Conservation (phyloP, 2,888 invertebrate genomes). For the Drosophila helvetica region DNA sequence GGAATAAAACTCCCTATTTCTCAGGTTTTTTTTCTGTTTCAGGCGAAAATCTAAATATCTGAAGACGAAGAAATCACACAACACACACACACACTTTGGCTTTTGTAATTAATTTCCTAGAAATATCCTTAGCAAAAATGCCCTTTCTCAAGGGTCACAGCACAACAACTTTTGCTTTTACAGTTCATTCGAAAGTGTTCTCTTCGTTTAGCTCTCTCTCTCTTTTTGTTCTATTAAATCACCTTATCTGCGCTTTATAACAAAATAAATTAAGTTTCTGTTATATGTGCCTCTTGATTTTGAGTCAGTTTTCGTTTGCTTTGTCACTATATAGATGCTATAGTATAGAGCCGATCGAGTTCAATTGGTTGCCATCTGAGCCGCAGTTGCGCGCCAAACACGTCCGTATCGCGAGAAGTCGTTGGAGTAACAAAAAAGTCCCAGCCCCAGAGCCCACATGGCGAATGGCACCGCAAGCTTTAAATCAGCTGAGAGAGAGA, state of each 20-base stretch:
- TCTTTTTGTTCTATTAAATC: slow-evolving; percentile 23
- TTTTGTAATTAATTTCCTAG: slow-evolving; percentile 1
- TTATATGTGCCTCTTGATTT: slow-evolving; percentile 22
- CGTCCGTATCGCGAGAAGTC: slow-evolving; percentile 80
- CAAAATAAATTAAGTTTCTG: slow-evolving; percentile 37
- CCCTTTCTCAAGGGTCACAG: slow-evolving; percentile 31
- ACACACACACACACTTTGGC: background rate
- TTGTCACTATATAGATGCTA: slow-evolving; percentile 57
- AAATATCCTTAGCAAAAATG: slow-evolving; percentile 18
- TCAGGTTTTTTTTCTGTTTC: too few relatives aligned
- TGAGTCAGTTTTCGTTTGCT: slow-evolving; percentile 29
- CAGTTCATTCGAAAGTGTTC: slow-evolving; percentile 12
- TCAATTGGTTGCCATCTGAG: slow-evolving; percentile 63
- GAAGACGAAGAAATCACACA: background rate
- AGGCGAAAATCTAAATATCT: too few relatives aligned
- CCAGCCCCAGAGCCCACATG: slow-evolving; percentile 44
- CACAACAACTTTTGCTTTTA: slow-evolving; percentile 58
- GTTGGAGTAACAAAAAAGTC: slow-evolving; percentile 75
- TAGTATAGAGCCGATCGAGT: slow-evolving; percentile 64
- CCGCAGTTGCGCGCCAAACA: slow-evolving; percentile 48
- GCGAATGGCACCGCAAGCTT: slow-evolving; percentile 48
- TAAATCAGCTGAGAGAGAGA: slow-evolving; percentile 33
- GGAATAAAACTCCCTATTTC: too few relatives aligned
- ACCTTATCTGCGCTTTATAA: slow-evolving; percentile 53
- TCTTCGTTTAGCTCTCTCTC: background rate